Base-by-base conservation (phyloP, 2,888 invertebrate genomes). In the Macropis europaea region DNA sequence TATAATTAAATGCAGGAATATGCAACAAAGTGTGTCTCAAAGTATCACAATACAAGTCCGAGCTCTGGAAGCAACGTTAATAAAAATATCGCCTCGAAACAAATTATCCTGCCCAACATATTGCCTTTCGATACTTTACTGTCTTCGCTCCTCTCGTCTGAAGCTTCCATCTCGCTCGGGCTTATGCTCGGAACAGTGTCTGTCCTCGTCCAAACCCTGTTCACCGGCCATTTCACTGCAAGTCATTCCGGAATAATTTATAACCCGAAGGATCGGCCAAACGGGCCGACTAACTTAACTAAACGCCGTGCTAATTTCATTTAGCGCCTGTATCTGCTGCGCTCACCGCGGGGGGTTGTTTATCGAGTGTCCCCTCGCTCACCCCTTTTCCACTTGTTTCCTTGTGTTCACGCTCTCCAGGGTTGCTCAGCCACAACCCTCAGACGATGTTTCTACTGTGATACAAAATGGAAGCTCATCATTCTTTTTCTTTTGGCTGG, bases 281-380 rank as follows among this genome's bases (percentile, higher is more conserved):
- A 86, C 84, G 84, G 82, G 81, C 82, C 82, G 83, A 81, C 84
- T 83, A 81, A 87, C 85, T 87, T 84, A 82, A 87, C 88, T 88
- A 89, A 88, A 87, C 84, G 85, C 83, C 85, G 82, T 81, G 84
- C 87, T 89, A 89, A 89, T 89, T 89, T 88, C 88, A 87, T 87
- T 89, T 88, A 87, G 85, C 88, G 85, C 88, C 76, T 77, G 75
- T 68, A 72, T 81, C 77, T 78, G 74, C 80, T 72, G 75, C 57
- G 68, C 75, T 62, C 81, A 40, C 84, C 64, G 76, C 81, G 73
- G 85, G 84, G 84, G 83, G 84, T 84, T 86, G 85, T 84, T 87
- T 87, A 85, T 84, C 79, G 78, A 79, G 76, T 70, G 72, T 76
- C 68, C 56, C 61, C 54, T 24, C 28, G 17, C 24, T 19, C 45